phyloP scores from a whole-genome alignment of 2,113 vertebrate species.

The Taurulus bubalis region DNA sequence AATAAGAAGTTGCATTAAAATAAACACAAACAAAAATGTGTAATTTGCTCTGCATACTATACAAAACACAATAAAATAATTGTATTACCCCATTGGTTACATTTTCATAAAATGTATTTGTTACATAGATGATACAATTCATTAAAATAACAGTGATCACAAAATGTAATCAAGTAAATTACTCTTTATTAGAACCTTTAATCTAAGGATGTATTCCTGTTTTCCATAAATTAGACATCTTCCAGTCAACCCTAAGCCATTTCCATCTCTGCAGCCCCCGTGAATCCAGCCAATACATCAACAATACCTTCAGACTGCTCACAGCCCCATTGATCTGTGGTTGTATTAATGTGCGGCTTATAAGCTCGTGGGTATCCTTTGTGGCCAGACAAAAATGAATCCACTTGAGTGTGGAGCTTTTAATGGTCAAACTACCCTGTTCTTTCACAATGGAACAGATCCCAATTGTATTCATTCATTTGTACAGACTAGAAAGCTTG shows the following conservation, averaged over 20 bases:
- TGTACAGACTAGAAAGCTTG: constrained; percentile 26
- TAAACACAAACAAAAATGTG: not conserved
- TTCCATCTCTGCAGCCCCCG: constrained; percentile 40
- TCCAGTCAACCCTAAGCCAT: constrained; percentile 26
- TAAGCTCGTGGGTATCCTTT: constrained; percentile 68
- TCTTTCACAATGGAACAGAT: constrained; percentile 59
- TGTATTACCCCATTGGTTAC: not conserved
- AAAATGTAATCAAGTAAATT: not conserved
- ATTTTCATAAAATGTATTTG: not conserved
- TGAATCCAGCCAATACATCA: constrained; percentile 67
- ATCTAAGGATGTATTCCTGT: not conserved
- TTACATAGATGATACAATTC: not conserved
- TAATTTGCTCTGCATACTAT: not conserved
- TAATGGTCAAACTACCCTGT: constrained; percentile 59
- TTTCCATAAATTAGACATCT: constrained; percentile 6
- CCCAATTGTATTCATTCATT: constrained; percentile 49
- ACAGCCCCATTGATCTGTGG: constrained; percentile 78
- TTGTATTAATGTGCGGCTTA: constrained; percentile 73
- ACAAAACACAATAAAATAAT: not conserved
- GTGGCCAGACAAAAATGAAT: constrained; percentile 74
- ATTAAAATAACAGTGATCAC: not conserved
- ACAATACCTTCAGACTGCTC: constrained; percentile 66
- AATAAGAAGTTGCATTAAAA: not conserved
- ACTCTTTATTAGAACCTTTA: constrained; percentile 5
- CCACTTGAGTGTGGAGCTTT: constrained; percentile 68